Base-by-base conservation (phyloP, 2,113 vertebrate species). In the Elachura formosa region DNA sequence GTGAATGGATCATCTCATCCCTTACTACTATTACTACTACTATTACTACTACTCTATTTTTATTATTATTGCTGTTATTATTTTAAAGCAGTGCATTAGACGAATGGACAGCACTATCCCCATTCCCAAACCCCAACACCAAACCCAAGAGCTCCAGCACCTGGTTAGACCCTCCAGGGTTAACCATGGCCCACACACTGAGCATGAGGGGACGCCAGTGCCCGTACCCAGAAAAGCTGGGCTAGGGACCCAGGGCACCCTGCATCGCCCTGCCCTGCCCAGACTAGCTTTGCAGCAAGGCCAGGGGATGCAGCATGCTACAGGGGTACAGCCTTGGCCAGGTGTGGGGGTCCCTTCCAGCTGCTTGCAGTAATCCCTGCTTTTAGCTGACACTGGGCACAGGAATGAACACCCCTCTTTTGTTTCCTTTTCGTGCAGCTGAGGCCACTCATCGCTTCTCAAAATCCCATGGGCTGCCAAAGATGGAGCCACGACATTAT, bases 121-220 rank as follows among this genome's bases (percentile, higher is more conserved):
- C 10, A 12, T n/a, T 12, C 21, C 24, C 43, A 83, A 38, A 31
- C 4, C 14, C 2, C 3, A 62, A 12, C 2, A 4, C 18, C 11
- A 67, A 87, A 36, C 5, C 9, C 58, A 48, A 31, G 28, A 0
- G 0, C 19, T 67, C 5, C 1, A 2, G 31, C 28, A 52, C 13
- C 14, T 0, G 0, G 2, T 9, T 33, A 40, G 58, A 34, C 40
- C n/a, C n/a, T n/a, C n/a, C 36, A 67, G 41, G 24, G 25, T 52
- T 63, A 17, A 13, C 36, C 25, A 25, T 4, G 2, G 0, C 28
- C 24, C 2, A 0, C 5, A 20, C 10, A 2, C 29, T 1, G 5
- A 20, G 28, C 6, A 15, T 0, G 2, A 78, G 15, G 6, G 6
- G 23, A 87, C 12, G 25, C n/a, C 49, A 41, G 28, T 7, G 18